These are phyloP conservation scores for Drosophila sp. DNA, from an alignment of 1,140 invertebrate species.

Conservation along the genomic window DNA sequence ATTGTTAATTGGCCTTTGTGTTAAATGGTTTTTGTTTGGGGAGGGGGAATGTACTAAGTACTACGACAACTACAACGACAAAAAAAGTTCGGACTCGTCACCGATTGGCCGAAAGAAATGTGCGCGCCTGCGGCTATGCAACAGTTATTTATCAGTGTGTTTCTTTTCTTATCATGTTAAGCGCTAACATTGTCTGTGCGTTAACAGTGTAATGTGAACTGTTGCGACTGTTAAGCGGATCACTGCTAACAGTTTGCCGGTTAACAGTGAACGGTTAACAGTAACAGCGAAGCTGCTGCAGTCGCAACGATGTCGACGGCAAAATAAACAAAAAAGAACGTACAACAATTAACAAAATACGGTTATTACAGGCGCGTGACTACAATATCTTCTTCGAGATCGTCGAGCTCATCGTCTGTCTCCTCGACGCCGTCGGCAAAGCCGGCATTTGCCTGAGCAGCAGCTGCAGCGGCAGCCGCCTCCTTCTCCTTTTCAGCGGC, in stretches of 20 bases:
- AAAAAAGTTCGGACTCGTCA: conserved; percentile 27
- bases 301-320: conserved; percentile 26
- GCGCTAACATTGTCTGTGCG: conserved; percentile 21
- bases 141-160: conserved; percentile 20
- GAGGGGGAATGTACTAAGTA: conserved; percentile 52
- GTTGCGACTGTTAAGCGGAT: conserved; percentile 2
- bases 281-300: conserved; percentile 3
- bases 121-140: conserved; percentile 55
- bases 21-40: conserved; percentile 47
- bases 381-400: conserved; percentile 93
- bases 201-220: conserved; percentile 32
- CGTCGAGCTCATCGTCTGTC: conserved; percentile 92
- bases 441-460: conserved; percentile 84
- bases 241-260: conserved; percentile 19
- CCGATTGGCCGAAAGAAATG: conserved; percentile 26
- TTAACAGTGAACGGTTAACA: conserved; percentile 15
- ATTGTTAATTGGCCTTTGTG: conserved; percentile 49
- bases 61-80: conserved; percentile 48
- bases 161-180: conserved; percentile 36
- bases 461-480: conserved; percentile 84
- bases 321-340: conserved; percentile 56
- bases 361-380: conserved; percentile 90
- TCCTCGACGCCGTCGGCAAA: conserved; percentile 86
- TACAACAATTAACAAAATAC: conserved; percentile 59
- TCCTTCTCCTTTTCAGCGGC: conserved; percentile 85